Evolutionary conservation across 37 sponge, comb jelly and placozoan genomes (phyloP), one percentile per base, ranked within the genome.

Genomic region (Halisarca cf. caerulea): DNA sequence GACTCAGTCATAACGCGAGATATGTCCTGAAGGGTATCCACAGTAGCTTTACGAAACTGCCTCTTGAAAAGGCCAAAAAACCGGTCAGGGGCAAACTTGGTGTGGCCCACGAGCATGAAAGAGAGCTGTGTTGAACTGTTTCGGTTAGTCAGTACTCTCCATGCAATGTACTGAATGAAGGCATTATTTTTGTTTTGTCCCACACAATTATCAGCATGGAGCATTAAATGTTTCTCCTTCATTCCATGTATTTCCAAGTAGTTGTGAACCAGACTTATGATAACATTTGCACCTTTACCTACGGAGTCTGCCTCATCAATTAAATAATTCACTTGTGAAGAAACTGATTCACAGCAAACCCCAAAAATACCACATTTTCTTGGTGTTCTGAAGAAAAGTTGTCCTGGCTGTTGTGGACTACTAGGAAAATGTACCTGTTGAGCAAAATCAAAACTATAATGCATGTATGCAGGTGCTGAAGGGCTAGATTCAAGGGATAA

Each of bases 301-400:
- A 58, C 33, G 2, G 3, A 21, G 7, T 7, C 37, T 35, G 36
- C 59, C 36, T 80, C 81, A 58, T 80, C 81, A 30, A 36, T 78
- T 15, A 78, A 28, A 28, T 38, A 78, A 78, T 78, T 69, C 2
- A 69, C 85, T 79, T 91, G 91, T 3, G 74, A 38, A 7, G 87
- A 87, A 3, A 86, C 54, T 5, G 75, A 84, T 53, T 91, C 87
- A 39, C 91, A 91, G 80, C 75, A 68, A 21, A 91, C 78, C 3
- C 91, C 91, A 72, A 91, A 91, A 0, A 91, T 58, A 6, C 68
- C 84, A 70, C 91, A 86, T 72, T 91, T 91, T 5, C 87, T 53
- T 28, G 91, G 87, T 2, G 87, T 86, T 25, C 80, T 23, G 66
- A 69, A 69, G 37, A 34, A 69, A 20, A 69, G 3, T n/a, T 32